phyloP scores from a whole-genome alignment of 2,888 invertebrate genomes.

The Timema cristinae region DNA sequence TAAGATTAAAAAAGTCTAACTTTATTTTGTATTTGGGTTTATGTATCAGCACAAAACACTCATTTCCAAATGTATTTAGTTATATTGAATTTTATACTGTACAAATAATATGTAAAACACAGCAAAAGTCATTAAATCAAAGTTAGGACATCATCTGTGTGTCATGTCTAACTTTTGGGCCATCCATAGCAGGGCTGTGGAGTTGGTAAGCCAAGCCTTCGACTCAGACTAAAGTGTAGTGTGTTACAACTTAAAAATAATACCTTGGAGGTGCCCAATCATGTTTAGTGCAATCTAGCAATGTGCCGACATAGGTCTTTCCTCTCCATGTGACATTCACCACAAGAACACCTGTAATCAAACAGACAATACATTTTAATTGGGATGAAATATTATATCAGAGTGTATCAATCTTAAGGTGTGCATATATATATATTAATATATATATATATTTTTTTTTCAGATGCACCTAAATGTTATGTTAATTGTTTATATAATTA shows the following conservation, averaged over 20 bases:
- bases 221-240: slow-evolving; percentile 35
- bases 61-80: too few relatives aligned
- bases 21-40: too few relatives aligned
- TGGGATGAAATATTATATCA: too few relatives aligned
- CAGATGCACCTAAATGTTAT: too few relatives aligned
- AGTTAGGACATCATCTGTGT: not conserved
- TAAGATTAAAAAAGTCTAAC: too few relatives aligned
- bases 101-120: not conserved
- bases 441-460: too few relatives aligned
- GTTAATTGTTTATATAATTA: too few relatives aligned
- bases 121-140: not conserved
- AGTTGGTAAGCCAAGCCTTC: not conserved
- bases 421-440: too few relatives aligned
- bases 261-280: slow-evolving; percentile 97
- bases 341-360: slow-evolving; percentile 79
- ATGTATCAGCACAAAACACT: too few relatives aligned
- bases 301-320: slow-evolving; percentile 96
- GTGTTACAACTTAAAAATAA: not conserved
- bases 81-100: too few relatives aligned
- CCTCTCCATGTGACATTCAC: slow-evolving; percentile 99
- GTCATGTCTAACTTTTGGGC: not conserved
- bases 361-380: too few relatives aligned
- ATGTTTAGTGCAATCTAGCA: slow-evolving; percentile 94
- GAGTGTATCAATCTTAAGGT: too few relatives aligned
- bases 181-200: not conserved